Base-by-base conservation (phyloP, 2,888 invertebrate genomes). In the Panzeria rudis region DNA sequence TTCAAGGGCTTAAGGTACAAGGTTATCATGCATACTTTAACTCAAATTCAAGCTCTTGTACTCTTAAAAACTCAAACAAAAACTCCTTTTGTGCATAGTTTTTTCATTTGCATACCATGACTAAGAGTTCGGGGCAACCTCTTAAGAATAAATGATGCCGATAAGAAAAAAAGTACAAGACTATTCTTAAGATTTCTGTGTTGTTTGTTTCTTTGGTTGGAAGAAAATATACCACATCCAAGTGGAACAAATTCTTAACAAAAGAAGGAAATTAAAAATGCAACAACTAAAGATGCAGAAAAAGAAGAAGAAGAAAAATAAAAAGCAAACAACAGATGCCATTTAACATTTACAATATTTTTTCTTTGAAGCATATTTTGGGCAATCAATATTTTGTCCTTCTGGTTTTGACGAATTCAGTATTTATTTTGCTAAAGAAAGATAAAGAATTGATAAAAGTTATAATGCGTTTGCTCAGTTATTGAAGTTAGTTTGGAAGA, bases 231-330 rank as follows among this genome's bases (percentile, higher is more conserved):
- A 23, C 52, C 68, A 35, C 80, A 82, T 29, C 52, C 68, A 69
- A 76, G 32, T 73, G 29, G 15, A 69, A 62, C 35, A 54, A 82
- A 62, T 54, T 54, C 41, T 32, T 3, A 76, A 82, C 68, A 75
- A 59, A 75, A 62, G 35, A 52, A 61, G 69, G 47, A 82, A 82
- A 82, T 82, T 82, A 69, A 76, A 69, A 81, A 75, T 75, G 75
- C 75, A 81, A 81, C 66, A 52, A 73, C 54, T 44, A n/a, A 35
- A 44, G 23, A 8, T 44, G 44, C 7, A 69, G 47, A 20, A n/a
- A 20, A 56, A 41, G 23, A n/a, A 20, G 1, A 54, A 3, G 32
- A n/a, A 52, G 8, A 41, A 9, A 44, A 47, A 32, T 8, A 13
- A 44, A 13, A 9, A 44, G 32, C 11, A 29, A 79, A 72, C 79